phyloP scores from a whole-genome alignment of 2,113 vertebrate genomes.

The Archocentrus centrarchus region DNA sequence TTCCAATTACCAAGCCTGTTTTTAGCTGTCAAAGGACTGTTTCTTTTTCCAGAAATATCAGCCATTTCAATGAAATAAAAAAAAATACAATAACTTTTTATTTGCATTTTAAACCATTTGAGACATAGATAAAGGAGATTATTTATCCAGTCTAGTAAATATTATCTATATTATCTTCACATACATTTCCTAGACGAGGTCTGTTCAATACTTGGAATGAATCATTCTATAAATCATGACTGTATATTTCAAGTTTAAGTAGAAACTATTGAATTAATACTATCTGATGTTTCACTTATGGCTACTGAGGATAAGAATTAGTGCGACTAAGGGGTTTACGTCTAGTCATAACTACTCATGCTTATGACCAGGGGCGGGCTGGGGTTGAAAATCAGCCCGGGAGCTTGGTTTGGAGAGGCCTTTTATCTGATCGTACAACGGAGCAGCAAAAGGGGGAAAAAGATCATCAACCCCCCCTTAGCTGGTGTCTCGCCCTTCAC shows the following conservation, averaged over 20 bases:
- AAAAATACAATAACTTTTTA: background rate
- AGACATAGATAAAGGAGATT: background rate
- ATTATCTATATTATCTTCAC: background rate
- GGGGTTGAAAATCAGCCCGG: no score
- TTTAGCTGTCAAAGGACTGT: slow-evolving; percentile 5
- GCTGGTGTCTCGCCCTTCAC: no score
- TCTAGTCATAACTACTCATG: slow-evolving; percentile 33
- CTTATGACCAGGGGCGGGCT: slow-evolving; percentile 37
- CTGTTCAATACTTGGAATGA: background rate
- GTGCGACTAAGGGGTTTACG: slow-evolving; percentile 28
- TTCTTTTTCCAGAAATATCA: slow-evolving; percentile 13
- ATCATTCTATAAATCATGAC: background rate
- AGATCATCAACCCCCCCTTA: no score
- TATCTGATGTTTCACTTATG: background rate
- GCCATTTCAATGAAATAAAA: slow-evolving; percentile 13
- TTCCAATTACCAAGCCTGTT: slow-evolving; percentile 56
- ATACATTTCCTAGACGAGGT: slow-evolving; percentile 11
- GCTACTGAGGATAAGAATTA: background rate
- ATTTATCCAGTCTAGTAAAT: slow-evolving; percentile 22
- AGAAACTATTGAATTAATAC: background rate
- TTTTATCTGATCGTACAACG: no score
- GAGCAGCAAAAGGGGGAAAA: no score
- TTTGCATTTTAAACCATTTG: background rate
- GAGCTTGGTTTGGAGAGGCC: no score
- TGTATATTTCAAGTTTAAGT: background rate